A percentile compares a stretch with the other conserved stretches of the same genome.
Conservation (phyloP, 2,888 invertebrate species). For the Calliphora vomitoria region DNA sequence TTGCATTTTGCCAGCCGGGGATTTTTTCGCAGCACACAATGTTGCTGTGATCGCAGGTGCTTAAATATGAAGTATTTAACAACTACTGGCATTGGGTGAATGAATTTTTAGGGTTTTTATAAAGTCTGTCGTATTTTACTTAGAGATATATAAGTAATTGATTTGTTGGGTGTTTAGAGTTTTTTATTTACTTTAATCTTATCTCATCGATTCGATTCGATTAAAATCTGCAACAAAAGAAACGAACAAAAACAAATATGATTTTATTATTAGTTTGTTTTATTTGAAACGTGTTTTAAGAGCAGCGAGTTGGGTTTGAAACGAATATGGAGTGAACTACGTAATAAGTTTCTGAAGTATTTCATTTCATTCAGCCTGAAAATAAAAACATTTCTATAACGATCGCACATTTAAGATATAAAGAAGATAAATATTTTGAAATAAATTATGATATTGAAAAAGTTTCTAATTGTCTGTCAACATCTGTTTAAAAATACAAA, state of each 20-base stretch:
- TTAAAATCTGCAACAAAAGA: slow-evolving; percentile 1
- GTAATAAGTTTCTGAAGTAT: not conserved
- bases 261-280: not conserved
- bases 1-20: slow-evolving; percentile 29
- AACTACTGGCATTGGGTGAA: not conserved
- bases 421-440: too few relatives aligned
- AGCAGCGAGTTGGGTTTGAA: not conserved
- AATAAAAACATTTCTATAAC: too few relatives aligned
- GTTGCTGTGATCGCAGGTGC: not conserved
- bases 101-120: slow-evolving; percentile 4
- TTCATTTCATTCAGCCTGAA: too few relatives aligned
- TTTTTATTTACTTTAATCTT: slow-evolving; percentile 27
- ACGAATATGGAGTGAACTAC: not conserved
- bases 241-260: not conserved
- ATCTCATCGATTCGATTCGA: not conserved
- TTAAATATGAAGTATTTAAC: slow-evolving; percentile 2
- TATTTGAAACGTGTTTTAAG: not conserved
- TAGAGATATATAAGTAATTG: not conserved
- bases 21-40: not conserved
- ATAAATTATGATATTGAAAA: too few relatives aligned
- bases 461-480: too few relatives aligned
- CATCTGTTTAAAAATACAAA: too few relatives aligned
- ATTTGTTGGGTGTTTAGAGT: not conserved
- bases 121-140: slow-evolving; percentile 10
- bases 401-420: too few relatives aligned